Evolutionary conservation across 2,113 vertebrate genomes (phyloP), one percentile per base, ranked within the genome.

Genomic region (Corythoichthys haematopterus): DNA sequence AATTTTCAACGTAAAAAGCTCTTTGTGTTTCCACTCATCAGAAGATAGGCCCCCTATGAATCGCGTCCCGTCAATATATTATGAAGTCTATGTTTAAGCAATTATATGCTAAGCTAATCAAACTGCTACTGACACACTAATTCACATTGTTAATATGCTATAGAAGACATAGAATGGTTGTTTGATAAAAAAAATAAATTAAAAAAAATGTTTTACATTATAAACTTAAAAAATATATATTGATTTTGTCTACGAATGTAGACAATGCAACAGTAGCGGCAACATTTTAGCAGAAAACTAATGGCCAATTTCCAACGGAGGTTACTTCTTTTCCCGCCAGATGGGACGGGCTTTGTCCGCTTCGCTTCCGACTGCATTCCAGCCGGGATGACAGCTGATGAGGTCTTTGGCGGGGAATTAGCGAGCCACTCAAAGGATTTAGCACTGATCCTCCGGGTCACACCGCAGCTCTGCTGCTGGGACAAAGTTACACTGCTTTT

Each of bases 361-460:
- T 86, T 83, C 53, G 65, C 73, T 82, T 80, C 75, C 70, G 59
- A 82, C 75, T 87, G 80, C 76, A 74, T 88, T 77, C 80, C 81
- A 75, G 78, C 74, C 76, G 20, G 47, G 53, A 80, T 72, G 79
- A 81, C 88, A 91, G 92, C 88, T 89, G 87, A 91, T 79, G 82
- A 85, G 84, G 57, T 81, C 86, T 93, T 57, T 89, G 92, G 88
- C 73, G 74, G 72, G 81, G 83, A 85, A 91, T 92, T 93, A 93
- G 83, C 84, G 63, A 66, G 80, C 87, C 75, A 79, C 86, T 92
- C 91, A 90, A 90, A 92, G 84, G 89, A 85, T 89, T 91, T 92
- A 7, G 80, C 80, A 78, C 74, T 87, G 87, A 89, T 91, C 88
- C 89, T 90, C 80, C 80, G 87, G 92, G 91, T 91, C 84, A 89